Evolutionary conservation across 2,797 vertebrate genomes (phyloP).

Genomic region (Adelosebastes latens): DNA sequence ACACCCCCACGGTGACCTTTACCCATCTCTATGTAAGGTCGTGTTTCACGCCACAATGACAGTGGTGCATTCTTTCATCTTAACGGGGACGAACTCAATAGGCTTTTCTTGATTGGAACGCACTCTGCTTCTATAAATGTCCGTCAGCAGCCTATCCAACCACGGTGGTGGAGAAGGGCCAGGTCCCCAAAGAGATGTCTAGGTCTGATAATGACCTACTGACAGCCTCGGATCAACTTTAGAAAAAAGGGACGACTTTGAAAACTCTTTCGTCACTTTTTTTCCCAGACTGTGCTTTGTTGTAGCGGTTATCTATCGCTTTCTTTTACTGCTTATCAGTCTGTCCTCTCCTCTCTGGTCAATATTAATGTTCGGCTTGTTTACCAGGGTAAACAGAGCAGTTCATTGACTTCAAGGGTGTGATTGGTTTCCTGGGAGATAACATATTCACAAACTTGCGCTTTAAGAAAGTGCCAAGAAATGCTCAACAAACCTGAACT

Average conservation of each 20-base stretch:
- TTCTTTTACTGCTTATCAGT: conserved; percentile 46
- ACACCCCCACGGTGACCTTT: conserved; percentile 39
- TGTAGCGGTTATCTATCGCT: conserved; percentile 24
- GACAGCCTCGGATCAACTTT: conserved; percentile 69
- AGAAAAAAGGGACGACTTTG: conserved; percentile 46
- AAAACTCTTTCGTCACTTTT: conserved; percentile 16
- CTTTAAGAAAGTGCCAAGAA: neutral
- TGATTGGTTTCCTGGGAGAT: conserved; percentile 47
- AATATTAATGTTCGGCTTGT: conserved; percentile 60
- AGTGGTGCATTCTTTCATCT: conserved; percentile 33
- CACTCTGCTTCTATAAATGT: conserved; percentile 44
- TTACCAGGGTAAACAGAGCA: conserved; percentile 59
- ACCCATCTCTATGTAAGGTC: neutral
- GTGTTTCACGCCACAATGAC: conserved; percentile 24
- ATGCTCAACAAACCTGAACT: neutral
- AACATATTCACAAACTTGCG: neutral
- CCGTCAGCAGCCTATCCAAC: conserved; percentile 56
- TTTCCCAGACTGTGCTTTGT: conserved; percentile 20
- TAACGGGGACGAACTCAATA: neutral
- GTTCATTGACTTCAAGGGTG: conserved; percentile 58
- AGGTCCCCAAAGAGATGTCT: conserved; percentile 65
- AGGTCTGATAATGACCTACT: conserved; percentile 60
- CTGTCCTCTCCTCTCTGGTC: conserved; percentile 41
- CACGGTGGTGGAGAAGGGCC: conserved; percentile 28
- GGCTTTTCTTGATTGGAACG: conserved; percentile 31